Percentiles rank a stretch among this genome's conserved stretches.
phyloP scores from a whole-genome alignment of 2,113 vertebrate genomes.

The Laticauda colubrina region DNA sequence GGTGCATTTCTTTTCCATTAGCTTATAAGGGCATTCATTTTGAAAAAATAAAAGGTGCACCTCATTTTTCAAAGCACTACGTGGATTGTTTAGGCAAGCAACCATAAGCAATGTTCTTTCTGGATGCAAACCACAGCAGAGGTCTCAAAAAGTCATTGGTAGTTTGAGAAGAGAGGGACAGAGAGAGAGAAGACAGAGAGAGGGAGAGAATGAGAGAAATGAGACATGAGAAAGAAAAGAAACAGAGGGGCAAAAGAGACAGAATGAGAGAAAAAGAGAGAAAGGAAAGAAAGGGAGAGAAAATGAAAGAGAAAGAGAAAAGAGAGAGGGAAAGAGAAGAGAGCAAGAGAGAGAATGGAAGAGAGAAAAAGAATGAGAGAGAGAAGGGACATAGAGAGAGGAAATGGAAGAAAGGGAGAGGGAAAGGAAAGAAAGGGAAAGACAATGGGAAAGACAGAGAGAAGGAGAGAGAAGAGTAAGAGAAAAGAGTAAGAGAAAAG shows the following conservation, averaged over 20 bases:
- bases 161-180: background rate
- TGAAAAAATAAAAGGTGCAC: background rate
- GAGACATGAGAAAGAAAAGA: too few relatives aligned
- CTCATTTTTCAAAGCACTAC: background rate
- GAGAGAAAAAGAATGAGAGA: too few relatives aligned
- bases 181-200: too few relatives aligned
- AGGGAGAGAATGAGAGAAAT: background rate
- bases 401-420: too few relatives aligned
- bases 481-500: background rate
- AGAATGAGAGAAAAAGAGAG: background rate
- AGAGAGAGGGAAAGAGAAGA: too few relatives aligned
- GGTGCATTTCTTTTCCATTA: background rate
- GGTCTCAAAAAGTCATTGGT: background rate
- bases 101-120: background rate
- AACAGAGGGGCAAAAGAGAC: accelerated
- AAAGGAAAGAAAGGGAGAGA: too few relatives aligned
- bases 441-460: too few relatives aligned
- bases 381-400: too few relatives aligned
- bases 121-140: background rate
- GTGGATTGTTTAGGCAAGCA: background rate
- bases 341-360: too few relatives aligned
- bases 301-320: too few relatives aligned
- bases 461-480: background rate
- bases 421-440: too few relatives aligned
- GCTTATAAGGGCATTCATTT: background rate